These are phyloP conservation scores for Tenthredo distinguenda DNA, from an alignment of 2,888 invertebrate species.

Conservation along the genomic window DNA sequence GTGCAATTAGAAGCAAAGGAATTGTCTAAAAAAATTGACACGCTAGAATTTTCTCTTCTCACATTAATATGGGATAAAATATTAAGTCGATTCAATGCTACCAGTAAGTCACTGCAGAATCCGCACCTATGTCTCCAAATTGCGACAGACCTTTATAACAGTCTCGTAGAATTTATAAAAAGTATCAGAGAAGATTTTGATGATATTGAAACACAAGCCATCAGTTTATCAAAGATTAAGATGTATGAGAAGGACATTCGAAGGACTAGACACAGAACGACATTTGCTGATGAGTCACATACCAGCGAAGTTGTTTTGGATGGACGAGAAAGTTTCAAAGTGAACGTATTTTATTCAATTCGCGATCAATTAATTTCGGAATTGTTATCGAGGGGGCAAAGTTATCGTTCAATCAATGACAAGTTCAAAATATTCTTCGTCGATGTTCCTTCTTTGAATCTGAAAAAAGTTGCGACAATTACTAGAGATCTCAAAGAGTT, in stretches of 20 bases:
- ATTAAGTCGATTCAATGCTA: too few relatives aligned
- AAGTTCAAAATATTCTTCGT: neutral
- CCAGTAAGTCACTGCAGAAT: too few relatives aligned
- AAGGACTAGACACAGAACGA: neutral
- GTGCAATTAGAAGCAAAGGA: too few relatives aligned
- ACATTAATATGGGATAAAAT: too few relatives aligned
- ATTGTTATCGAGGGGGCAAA: neutral
- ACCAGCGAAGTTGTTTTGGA: neutral
- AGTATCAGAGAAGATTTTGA: neutral
- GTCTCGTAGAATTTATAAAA: neutral
- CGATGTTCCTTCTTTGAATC: neutral
- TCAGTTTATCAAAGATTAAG: neutral
- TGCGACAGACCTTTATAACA: too few relatives aligned
- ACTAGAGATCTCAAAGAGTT: neutral
- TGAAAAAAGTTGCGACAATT: neutral
- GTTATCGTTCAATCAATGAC: neutral
- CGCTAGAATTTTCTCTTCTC: too few relatives aligned
- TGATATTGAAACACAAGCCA: constrained; percentile 1
- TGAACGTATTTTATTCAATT: neutral
- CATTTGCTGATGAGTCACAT: neutral
- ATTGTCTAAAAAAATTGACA: too few relatives aligned
- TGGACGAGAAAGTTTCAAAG: neutral
- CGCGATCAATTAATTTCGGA: neutral
- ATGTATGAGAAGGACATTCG: neutral
- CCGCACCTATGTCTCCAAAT: too few relatives aligned